Evolutionary conservation across 2,888 invertebrate genomes (phyloP), one percentile per base, ranked within the genome.

Genomic region (Chalcosyrphus nemorum): DNA sequence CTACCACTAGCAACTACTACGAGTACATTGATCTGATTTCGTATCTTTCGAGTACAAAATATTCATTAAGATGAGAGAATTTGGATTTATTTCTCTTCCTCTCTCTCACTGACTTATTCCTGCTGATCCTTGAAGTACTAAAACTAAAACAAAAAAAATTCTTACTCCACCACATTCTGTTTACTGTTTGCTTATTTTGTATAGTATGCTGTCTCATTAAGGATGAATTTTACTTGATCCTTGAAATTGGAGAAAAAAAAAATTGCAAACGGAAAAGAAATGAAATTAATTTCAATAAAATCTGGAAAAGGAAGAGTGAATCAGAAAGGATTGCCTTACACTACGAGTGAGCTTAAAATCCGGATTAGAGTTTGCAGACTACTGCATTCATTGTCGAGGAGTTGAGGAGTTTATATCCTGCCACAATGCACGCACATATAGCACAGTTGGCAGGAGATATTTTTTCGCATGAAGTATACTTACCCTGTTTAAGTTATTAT

Each of bases 231-330:
- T 21, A 45, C 15, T 68, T 81, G 61, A 21, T 52, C 24, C 21
- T 32, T 43, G n/a, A 21, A 74, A 61, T 17, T 27, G 19, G 2
- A 41, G 6, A 13, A 15, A 47, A 11, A 24, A 21, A 19, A 19
- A 17, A 52, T 7, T 11, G 32, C 13, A 32, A 15, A 56, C 45
- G 47, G 38, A 15, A 52, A 27, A 29, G 19, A 13, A 57, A 32
- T 19, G 29, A 59, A 75, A 75, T 57, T 75, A 41, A 29, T 75
- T 66, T 66, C 57, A 50, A 66, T 45, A 21, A 66, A 66, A 66
- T 17, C 45, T 21, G 54, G 19, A 56, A 38, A 19, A 21, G 24
- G 19, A n/a, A n/a, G 50, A 32, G 13, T 29, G 41, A 43, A 50
- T 38, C n/a, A 45, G 11, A 54, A 54, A 35, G 47, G 41, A 59